Base-by-base conservation (phyloP, 2,888 invertebrate species). In the Clunio marinus region DNA sequence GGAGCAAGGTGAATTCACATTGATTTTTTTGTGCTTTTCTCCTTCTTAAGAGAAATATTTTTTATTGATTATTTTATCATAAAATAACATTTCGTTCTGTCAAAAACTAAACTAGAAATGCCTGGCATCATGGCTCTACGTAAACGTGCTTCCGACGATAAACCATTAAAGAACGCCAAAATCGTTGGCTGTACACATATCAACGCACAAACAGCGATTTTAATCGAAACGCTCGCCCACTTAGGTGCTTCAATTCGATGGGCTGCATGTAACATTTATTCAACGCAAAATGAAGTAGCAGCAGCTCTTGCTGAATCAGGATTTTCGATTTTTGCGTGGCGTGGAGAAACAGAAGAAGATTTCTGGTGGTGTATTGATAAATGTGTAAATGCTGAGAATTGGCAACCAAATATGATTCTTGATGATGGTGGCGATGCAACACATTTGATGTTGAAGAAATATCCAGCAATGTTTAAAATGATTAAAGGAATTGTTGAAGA, bases 311-410 rank as follows among this genome's bases (percentile, higher is more conserved):
- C 96, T 0, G 91, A 96, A 78, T 89, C 91, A 57, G 89, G 89
- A 10, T 91, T 88, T 76, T 87, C 96, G 1, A 87, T 97, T 71
- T 97, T 94, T 81, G 94, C 96, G 10, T 97, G 97, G 97, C 89
- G 96, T 68, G 95, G 96, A 0, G 96, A 97, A 78, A 93, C 93
- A 4, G 97, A 97, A 77, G 96, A 97, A 76, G 97, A 97, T 74
- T 97, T 97, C 80, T 97, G 97, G 97, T 97, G 96, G 96, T 96
- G 96, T 77, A 97, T 97, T 73, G 96, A 97, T 80, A 91, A 91
- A 75, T 96, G 96, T 78, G 88, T 97, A 1, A 92, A 92, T 72
- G 86, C 88, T 0, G 91, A 93, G 72, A 87, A 88, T 74, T 98
- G 97, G 97, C 93, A 94, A 75, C 96, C 97, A 2, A 98, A 98